Evolutionary conservation across 2,888 invertebrate species (phyloP), one percentile per base, ranked within the genome.

Genomic region (Aproaerema taeniolella): DNA sequence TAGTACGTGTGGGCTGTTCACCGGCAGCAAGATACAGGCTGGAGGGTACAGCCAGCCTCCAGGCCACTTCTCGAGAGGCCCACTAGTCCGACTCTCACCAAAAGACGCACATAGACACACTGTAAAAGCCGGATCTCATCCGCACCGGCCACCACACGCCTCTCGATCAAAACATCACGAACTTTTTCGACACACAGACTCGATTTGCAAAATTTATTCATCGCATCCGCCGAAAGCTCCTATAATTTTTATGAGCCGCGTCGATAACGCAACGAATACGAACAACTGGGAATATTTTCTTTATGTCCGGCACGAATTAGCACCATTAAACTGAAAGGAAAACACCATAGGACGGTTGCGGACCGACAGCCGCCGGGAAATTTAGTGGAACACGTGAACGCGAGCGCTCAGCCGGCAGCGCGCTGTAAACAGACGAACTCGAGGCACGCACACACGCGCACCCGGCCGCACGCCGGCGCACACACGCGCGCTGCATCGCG

Each of bases 401-500:
- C 88, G 92, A 92, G 74, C 90, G 93, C 71, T 77, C 78, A n/a
- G 58, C 87, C 88, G 73, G 88, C 88, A 83, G 85, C 69, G 81
- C 87, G 59, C 89, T 88, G 73, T 88, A 89, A 65, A 89, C 89
- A 72, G 88, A 87, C 43, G 47, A 66, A 69, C 30, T 16, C 30
- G 20, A 46, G 42, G 45, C 47, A 33, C 42, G 32, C 31, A 45
- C 53, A 61, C 59, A 49, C 52, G 46, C 53, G 45, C 44, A 44
- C 60, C 20, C 20, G 20, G n/a, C 8, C 20, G 4, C 8, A 63
- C 58, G 55, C 60, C 53, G 58, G 31, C 55, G 52, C 67, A 72
- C 72, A 67, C 73, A 58, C 43, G 49, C 42, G 48, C 47, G 46
- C 53, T 66, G 53, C 67, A 76, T 75, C 76, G 79, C 80, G 73